Base-by-base conservation (phyloP, 1,140 invertebrate species). In the Nasonia vitripennis region DNA sequence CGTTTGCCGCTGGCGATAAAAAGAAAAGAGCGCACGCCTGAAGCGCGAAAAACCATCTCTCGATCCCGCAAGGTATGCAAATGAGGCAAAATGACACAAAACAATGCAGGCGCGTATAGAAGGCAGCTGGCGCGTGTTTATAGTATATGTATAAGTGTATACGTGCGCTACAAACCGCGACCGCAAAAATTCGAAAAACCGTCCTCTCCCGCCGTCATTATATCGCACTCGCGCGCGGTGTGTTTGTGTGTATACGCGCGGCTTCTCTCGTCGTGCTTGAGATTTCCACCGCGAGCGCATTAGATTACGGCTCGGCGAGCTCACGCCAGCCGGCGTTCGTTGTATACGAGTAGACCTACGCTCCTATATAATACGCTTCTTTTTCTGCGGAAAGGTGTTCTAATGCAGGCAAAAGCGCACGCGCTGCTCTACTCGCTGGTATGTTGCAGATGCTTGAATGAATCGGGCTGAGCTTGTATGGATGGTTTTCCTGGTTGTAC, bases 11-110 rank as follows among this genome's bases (percentile, higher is more conserved):
- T 7, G 41, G 41, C 10, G 70, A 37, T n/a, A 37, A 73, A 34
- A 73, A 73, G 70, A 73, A 73, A 73, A n/a, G 23, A 37, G 70
- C 20, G 17, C 7, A 62, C 55, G 55, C 55, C 55, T n/a, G 55
- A 4, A 62, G 55, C 55, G 20, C 1, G 55, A 62, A 62, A 62
- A 62, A 62, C n/a, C 17, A 62, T 62, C 55, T 62, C 55, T 62
- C 55, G 17, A n/a, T 62, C 55, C 55, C 70, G 31, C 27, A 37
- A 37, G 27, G 70, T 73, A 73, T 73, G 70, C 70, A 73, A 73
- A 73, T 73, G 4, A 11, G 7, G 70, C 27, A 11, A 37, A 37
- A 73, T 37, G 6, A 34, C 14, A n/a, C 17, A 31, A 73, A 73
- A 62, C 55, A 62, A 62, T 62, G 55, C 17, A 7, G 17, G 20